Evolutionary conservation across 37 sponge, comb jelly and placozoan genomes (phyloP).

Genomic region (Mnemiopsis leidyi): DNA sequence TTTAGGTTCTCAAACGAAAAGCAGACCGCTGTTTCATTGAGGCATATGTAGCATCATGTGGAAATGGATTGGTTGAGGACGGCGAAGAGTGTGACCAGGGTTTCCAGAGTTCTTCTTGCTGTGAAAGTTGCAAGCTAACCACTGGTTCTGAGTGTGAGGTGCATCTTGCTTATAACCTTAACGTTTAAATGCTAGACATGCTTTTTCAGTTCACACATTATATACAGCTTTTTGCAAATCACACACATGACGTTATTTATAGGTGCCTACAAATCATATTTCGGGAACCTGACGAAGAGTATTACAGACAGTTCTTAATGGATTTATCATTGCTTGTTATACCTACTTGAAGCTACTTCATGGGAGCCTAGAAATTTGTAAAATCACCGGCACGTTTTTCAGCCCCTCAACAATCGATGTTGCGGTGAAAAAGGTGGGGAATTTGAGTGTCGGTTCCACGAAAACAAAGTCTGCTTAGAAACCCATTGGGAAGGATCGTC

Average conservation of each 20-base stretch:
- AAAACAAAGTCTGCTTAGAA: background rate
- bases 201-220: no score
- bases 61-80: constrained; percentile 13
- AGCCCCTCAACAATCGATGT: background rate
- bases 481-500: background rate
- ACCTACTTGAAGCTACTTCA: no score
- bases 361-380: no score
- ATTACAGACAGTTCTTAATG: no score
- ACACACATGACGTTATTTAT: no score
- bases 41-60: background rate
- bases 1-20: background rate
- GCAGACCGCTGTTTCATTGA: background rate
- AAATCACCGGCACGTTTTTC: no score
- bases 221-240: no score
- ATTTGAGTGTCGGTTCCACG: background rate
- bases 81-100: constrained; percentile 64
- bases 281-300: no score
- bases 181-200: no score
- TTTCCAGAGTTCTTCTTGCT: background rate
- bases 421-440: background rate
- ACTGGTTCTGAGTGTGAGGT: constrained; percentile 39
- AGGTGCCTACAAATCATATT: no score
- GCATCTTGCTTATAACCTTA: no score
- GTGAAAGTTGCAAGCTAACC: background rate
- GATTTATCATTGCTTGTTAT: no score